phyloP scores from a whole-genome alignment of 2,888 invertebrate genomes.

The Acrobasis suavella region DNA sequence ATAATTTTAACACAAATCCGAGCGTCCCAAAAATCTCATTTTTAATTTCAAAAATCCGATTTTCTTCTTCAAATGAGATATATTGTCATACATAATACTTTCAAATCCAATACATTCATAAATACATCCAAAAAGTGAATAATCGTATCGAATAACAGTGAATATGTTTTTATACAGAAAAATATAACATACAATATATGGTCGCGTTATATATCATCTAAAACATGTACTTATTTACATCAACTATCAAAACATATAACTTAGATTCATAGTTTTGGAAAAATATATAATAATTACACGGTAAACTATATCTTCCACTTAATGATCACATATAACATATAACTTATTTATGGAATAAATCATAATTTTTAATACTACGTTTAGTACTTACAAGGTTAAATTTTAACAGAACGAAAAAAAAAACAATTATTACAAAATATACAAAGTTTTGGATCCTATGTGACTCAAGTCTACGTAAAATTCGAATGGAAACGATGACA shows the following conservation, averaged over 20 bases:
- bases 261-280: conserved; percentile 33
- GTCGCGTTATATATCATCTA: conserved; percentile 45
- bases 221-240: conserved; percentile 39
- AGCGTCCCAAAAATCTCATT: conserved; percentile 9
- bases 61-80: conserved; percentile 27
- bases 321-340: conserved; percentile 37
- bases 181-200: conserved; percentile 45
- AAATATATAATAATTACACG: conserved; percentile 30
- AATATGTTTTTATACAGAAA: conserved; percentile 34
- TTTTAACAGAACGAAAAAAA: conserved; percentile 42
- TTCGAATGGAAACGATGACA: conserved; percentile 29
- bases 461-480: conserved; percentile 30
- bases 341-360: conserved; percentile 42
- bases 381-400: conserved; percentile 51
- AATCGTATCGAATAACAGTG: conserved; percentile 25
- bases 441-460: conserved; percentile 40
- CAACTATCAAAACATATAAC: conserved; percentile 29
- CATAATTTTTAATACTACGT: conserved; percentile 44
- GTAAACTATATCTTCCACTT: conserved; percentile 34
- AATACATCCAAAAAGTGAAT: conserved; percentile 30
- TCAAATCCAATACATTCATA: conserved; percentile 28
- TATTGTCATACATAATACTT: conserved; percentile 45
- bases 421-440: conserved; percentile 66
- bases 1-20: conserved; percentile 1
- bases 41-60: conserved; percentile 11